Evolutionary conservation across 1,140 invertebrate genomes (phyloP).

Genomic region (Bombus superbus): DNA sequence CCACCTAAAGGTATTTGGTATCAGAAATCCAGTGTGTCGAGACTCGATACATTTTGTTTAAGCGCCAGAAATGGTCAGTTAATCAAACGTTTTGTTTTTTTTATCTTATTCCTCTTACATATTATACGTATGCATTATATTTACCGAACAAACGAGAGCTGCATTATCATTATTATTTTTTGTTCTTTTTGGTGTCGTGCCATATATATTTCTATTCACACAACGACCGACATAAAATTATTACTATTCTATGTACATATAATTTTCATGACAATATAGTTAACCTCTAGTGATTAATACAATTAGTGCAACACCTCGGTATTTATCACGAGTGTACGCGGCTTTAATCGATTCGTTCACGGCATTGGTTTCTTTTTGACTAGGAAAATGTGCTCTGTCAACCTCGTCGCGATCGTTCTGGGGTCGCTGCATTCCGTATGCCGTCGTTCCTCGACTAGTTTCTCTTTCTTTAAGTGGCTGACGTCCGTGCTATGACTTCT

Average conservation of each 20-base stretch:
- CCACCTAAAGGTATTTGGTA: slow-evolving; percentile 64
- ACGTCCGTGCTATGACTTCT: slow-evolving; percentile 66
- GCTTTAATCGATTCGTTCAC: slow-evolving; percentile 32
- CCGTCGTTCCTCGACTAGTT: slow-evolving; percentile 60
- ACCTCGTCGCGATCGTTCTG: slow-evolving; percentile 62
- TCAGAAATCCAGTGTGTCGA: slow-evolving; percentile 41
- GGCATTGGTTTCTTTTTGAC: slow-evolving; percentile 62
- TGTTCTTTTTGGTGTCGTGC: background rate
- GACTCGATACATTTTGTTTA: slow-evolving; percentile 18
- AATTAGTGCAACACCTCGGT: slow-evolving; percentile 31
- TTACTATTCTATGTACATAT: slow-evolving; percentile 34
- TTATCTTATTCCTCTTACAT: slow-evolving; percentile 2
- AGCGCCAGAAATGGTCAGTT: slow-evolving; percentile 45
- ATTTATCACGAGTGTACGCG: slow-evolving; percentile 15
- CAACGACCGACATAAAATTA: slow-evolving; percentile 45
- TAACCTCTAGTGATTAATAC: slow-evolving; percentile 25
- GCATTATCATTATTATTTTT: background rate
- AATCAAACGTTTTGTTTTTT: slow-evolving; percentile 13
- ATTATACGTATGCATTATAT: slow-evolving; percentile 12
- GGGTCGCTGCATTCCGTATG: slow-evolving; percentile 65
- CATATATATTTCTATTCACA: slow-evolving; percentile 40
- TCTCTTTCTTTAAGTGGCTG: slow-evolving; percentile 40
- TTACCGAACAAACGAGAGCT: slow-evolving; percentile 42
- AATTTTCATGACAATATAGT: slow-evolving; percentile 18
- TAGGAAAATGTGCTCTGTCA: slow-evolving; percentile 65